These are phyloP conservation scores for Rhyzopertha dominica DNA, from an alignment of 1,140 invertebrate species.

Conservation along the genomic window DNA sequence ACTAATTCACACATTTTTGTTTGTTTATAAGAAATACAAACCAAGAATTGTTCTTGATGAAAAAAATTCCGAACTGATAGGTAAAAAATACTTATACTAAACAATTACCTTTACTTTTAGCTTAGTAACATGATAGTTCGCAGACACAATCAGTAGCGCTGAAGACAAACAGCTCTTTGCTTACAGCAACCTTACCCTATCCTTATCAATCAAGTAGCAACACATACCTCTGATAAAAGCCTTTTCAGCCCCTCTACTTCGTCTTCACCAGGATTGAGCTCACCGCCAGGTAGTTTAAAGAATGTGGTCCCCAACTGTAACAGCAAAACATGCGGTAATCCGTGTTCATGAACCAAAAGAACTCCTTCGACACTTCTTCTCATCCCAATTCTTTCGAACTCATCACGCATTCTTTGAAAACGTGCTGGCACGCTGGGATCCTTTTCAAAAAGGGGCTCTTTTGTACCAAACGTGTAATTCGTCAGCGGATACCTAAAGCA, in stretches of 20 bases:
- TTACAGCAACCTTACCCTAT: too few species aligned
- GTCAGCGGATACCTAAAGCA: conserved; percentile 84
- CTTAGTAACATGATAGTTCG: too few species aligned
- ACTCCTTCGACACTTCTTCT: conserved; percentile 95
- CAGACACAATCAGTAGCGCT: too few species aligned
- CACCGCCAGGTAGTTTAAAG: conserved; percentile 98
- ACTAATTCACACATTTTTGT: too few species aligned
- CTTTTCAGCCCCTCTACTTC: conserved; percentile 97
- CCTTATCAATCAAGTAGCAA: too few species aligned
- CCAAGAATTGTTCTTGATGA: too few species aligned
- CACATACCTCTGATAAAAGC: conserved; percentile 74
- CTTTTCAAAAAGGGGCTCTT: conserved; percentile 97
- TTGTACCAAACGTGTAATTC: conserved; percentile 99
- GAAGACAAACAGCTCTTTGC: too few species aligned
- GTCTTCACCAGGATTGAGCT: conserved; percentile 95
- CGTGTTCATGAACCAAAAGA: conserved; percentile 96
- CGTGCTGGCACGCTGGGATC: conserved; percentile 97
- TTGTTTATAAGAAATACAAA: too few species aligned
- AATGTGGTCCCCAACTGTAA: conserved; percentile 98
- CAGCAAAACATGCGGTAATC: conserved; percentile 93
- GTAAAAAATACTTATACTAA: too few species aligned
- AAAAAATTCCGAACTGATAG: too few species aligned
- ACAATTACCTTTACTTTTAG: too few species aligned
- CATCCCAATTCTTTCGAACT: conserved; percentile 98
- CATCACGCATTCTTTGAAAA: conserved; percentile 97